Evolutionary conservation across 2,797 vertebrate genomes (phyloP).

Genomic region (Aphelocoma californica): DNA sequence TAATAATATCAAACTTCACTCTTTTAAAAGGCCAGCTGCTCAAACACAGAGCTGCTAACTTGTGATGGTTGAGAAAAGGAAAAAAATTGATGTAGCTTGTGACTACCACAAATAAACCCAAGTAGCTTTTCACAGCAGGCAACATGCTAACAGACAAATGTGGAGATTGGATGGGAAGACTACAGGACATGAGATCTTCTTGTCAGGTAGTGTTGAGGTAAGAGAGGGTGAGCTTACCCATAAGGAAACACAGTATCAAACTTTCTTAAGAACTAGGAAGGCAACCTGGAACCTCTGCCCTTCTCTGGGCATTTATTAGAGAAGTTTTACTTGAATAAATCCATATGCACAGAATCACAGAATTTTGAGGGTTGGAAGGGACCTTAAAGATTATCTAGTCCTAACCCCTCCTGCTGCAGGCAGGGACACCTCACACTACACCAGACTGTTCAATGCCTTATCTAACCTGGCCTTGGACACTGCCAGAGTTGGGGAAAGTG

Average conservation of each 20-base stretch:
- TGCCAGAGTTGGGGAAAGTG: neutral
- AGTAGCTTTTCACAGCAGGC: neutral
- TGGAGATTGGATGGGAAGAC: neutral
- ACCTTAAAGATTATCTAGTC: neutral
- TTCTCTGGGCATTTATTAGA: neutral
- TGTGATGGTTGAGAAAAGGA: neutral
- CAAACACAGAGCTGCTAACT: neutral
- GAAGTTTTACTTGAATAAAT: neutral
- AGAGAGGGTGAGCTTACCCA: neutral
- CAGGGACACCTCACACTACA: neutral
- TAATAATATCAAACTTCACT: neutral
- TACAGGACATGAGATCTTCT: neutral
- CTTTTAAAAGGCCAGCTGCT: neutral
- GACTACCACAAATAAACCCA: neutral
- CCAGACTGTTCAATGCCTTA: neutral
- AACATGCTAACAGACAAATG: neutral
- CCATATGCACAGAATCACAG: neutral
- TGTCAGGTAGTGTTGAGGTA: neutral
- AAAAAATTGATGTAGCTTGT: neutral
- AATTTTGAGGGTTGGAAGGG: neutral
- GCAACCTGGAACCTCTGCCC: neutral
- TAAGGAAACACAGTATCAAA: neutral
- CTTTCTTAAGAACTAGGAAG: neutral
- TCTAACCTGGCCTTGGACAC: neutral
- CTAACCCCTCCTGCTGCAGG: neutral